Percentiles rank a stretch among this genome's conserved stretches.
Conservation (phyloP, 2,113 vertebrate species). For the Nerophis ophidion region DNA sequence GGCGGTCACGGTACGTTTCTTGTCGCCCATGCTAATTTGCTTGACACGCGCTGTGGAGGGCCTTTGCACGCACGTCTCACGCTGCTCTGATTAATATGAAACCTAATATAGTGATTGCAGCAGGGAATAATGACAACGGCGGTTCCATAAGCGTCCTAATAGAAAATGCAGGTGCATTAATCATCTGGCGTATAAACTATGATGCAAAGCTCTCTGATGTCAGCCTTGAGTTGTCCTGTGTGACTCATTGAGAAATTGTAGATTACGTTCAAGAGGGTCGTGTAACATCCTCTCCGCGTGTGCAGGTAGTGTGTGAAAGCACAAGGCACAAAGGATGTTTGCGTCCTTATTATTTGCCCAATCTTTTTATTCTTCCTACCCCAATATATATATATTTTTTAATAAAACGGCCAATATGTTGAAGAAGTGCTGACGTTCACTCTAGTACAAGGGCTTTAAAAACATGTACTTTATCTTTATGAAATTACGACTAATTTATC, state of each 20-base stretch:
- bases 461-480: no score
- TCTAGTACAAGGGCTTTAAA: no score
- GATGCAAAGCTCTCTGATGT: conserved; percentile 25
- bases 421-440: no score
- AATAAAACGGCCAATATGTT: no score
- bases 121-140: conserved; percentile 40
- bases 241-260: conserved; percentile 29
- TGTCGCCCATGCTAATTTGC: conserved; percentile 10
- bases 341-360: no score
- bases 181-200: conserved; percentile 18
- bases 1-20: conserved; percentile 9
- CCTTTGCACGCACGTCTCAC: conserved; percentile 17
- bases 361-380: no score
- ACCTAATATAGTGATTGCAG: conserved; percentile 40
- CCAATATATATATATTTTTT: no score
- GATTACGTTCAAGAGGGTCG: conserved; percentile 32
- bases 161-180: conserved; percentile 44
- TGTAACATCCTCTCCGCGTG: conserved; percentile 9
- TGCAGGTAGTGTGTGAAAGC: conserved; percentile 7
- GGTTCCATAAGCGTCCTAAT: conserved; percentile 26
- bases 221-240: conserved; percentile 35
- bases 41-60: conserved; percentile 11
- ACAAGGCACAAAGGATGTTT: not conserved
- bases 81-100: conserved; percentile 40
- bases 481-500: no score